Evolutionary conservation across 1,140 invertebrate genomes (phyloP).

Genomic region (Drosophila miranda): DNA sequence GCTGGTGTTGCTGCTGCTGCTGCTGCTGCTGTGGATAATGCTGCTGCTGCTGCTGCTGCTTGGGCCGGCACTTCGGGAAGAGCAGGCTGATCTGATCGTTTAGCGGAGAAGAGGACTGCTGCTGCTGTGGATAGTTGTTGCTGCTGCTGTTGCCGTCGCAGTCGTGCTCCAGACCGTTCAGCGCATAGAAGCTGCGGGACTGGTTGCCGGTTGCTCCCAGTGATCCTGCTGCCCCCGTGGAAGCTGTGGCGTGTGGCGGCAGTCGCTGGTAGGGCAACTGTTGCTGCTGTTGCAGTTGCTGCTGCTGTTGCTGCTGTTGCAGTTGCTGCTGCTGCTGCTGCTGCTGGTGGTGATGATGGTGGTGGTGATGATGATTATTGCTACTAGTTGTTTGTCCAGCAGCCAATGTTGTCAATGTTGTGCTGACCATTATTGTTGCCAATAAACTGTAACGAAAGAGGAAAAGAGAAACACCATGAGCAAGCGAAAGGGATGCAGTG

Average conservation of each 20-base stretch:
- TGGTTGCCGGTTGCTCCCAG: slow-evolving; percentile 21
- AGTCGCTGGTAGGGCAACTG: slow-evolving; percentile 42
- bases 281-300: slow-evolving; percentile 35
- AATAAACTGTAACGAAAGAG: slow-evolving; percentile 68
- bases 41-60: slow-evolving; percentile 63
- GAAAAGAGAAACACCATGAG: neutral
- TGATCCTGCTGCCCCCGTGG: slow-evolving; percentile 24
- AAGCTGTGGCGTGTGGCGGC: slow-evolving; percentile 32
- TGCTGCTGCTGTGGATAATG: slow-evolving; percentile 37
- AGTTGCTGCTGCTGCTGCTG: slow-evolving; percentile 53
- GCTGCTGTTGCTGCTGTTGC: slow-evolving; percentile 37
- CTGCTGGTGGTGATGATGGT: slow-evolving; percentile 60
- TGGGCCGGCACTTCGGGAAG: slow-evolving; percentile 91
- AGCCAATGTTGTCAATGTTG: slow-evolving; percentile 81
- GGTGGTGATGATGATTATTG: slow-evolving; percentile 79
- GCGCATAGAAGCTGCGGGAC: slow-evolving; percentile 37
- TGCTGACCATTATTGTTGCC: slow-evolving; percentile 82
- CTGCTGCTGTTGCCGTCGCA: slow-evolving; percentile 48
- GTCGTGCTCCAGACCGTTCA: slow-evolving; percentile 50
- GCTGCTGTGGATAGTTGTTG: slow-evolving; percentile 38
- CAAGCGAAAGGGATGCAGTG: neutral
- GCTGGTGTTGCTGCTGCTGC: slow-evolving; percentile 49
- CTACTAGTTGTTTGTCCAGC: slow-evolving; percentile 81
- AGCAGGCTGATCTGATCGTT: slow-evolving; percentile 90
- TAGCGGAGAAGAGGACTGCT: slow-evolving; percentile 78